phyloP scores from a whole-genome alignment of 2,113 vertebrate species.

The Antechinus flavipes region DNA sequence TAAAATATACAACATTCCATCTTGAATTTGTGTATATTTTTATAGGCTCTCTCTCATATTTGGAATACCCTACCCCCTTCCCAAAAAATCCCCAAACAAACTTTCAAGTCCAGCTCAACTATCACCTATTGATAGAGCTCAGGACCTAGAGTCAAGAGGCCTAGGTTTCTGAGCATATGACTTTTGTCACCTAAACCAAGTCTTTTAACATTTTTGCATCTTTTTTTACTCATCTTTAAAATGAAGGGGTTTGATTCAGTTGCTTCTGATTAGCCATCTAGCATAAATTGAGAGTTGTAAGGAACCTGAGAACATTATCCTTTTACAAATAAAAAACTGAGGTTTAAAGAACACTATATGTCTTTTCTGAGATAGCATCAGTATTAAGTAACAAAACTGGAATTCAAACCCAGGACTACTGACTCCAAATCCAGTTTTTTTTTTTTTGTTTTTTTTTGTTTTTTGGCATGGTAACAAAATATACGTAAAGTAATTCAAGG shows the following conservation, averaged over 20 bases:
- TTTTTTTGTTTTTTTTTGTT: too few species aligned
- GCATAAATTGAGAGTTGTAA: too few species aligned
- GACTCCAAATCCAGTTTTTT: neutral
- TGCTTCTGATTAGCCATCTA: too few species aligned
- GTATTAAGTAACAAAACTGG: neutral
- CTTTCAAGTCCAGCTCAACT: neutral
- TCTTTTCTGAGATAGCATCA: neutral
- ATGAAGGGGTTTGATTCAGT: neutral
- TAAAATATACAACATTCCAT: neutral
- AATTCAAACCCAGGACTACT: neutral
- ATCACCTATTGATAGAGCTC: neutral
- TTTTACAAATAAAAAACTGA: neutral
- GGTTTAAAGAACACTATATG: neutral
- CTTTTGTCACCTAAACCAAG: neutral
- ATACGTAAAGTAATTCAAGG: too few species aligned
- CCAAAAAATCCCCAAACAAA: neutral
- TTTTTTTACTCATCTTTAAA: neutral
- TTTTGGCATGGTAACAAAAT: too few species aligned
- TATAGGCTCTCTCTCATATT: neutral
- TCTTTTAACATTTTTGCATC: neutral
- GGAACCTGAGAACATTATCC: too few species aligned
- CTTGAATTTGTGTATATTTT: neutral
- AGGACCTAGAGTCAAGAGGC: neutral
- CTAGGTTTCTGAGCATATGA: neutral
- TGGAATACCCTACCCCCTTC: neutral